Base-by-base conservation (phyloP, 2,113 vertebrate genomes). In the Aptenodytes forsteri region DNA sequence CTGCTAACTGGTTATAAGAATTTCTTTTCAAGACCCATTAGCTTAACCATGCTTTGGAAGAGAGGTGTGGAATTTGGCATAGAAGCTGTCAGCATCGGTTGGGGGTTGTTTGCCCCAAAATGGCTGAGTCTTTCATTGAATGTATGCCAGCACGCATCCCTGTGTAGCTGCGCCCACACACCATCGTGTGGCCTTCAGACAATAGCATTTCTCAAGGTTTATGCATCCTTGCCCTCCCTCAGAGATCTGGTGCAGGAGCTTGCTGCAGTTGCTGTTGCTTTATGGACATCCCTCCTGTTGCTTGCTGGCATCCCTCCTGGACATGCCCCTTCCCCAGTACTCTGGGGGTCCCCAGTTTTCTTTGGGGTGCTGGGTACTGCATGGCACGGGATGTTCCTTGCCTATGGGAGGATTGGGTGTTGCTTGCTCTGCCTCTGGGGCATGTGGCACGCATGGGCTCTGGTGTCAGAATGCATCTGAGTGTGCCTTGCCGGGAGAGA, bases 11-110 rank as follows among this genome's bases (percentile, higher is more conserved):
- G 59, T 92, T 55, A 55, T 46, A 65, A 89, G 59, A 66, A 66
- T 90, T 92, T 77, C 80, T 78, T 96, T 86, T 94, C 83, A 91
- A 87, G 83, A 84, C 16, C 69, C 71, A 77, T 89, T 97, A 96
- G 80, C 89, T 95, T 94, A 87, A 70, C 66, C 32, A 26, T 5
- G 23, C 76, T 95, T 54, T 32, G 67, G 32, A 87, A 66, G 34
- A 64, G 91, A 83, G 64, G 64, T 66, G 80, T 94, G 83, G 96
- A 61, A 73, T 94, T 81, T 83, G 91, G 27, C 80, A 83, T 1
- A 0, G 89, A 46, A 80, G 49, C 80, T 92, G 71, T 61, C 86
- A 73, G 89, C 80, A 38, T 58, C 2, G 0, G 27, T 0, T 27
- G 86, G 83, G 71, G 83, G 64, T 62, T 87, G 79, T 52, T 58